Base-by-base conservation (phyloP, 2,888 invertebrate species). In the Pandemis heparana region DNA sequence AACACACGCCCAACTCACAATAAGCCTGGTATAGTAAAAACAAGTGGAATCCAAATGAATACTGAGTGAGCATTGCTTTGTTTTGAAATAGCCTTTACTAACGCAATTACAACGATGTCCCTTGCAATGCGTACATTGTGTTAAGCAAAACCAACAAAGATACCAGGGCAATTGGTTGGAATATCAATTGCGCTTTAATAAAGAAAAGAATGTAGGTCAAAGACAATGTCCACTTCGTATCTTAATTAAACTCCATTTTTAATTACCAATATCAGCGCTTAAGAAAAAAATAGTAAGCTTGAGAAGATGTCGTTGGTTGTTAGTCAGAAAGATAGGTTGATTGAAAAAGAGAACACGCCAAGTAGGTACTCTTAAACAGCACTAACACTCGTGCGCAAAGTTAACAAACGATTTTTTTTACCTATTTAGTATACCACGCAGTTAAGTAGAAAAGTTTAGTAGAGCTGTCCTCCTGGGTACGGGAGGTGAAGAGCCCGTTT, bases 1-100 rank as follows among this genome's bases (percentile, higher is more conserved):
- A 76, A 81, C 76, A 80, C 78, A 80, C 76, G 69, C 74, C 69
- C 69, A 38, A 41, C 59, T 16, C 56, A 48, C 43, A 16, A 18
- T 39, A 73, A 61, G 48, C 59, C 41, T 63, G 39, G 56, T 16
- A 51, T 12, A 53, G 9, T 51, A 60, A 32, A 48, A 4, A 46
- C 7, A 53, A 73, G 68, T 59, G 68, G 39, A 73, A 59, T 63
- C 64, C 38, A 41, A 63, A 56, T 9, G 12, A 41, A 6, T 41
- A 51, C 41, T 9, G 14, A 67, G 41, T 56, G 41, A 23, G 23
- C 41, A 53, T 41, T 67, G 38, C 46, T 53, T 18, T 16, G 43
- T 62, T 7, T 32, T 10, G 59, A 59, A 60, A 60, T 38, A 60
- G n/a, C 18, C 5, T 14, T 60, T 56, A 23, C 23, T 7, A 56